Evolutionary conservation across 2,888 invertebrate species (phyloP), one percentile per base, ranked within the genome.

Genomic region (Hermaeophaga mercurialis): DNA sequence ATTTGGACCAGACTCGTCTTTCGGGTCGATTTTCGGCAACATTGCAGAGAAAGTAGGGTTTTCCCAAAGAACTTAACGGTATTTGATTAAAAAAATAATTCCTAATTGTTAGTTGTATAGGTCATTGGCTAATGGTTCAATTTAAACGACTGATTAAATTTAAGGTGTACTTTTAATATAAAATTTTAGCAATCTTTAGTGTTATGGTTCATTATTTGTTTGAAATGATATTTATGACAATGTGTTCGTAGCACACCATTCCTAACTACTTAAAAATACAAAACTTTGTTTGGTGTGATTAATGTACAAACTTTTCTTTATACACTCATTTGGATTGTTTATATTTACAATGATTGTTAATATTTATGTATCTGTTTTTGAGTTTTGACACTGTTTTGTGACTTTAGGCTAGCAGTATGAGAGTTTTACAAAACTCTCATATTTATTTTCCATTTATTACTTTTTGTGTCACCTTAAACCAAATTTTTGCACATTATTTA

Each of bases 21-120:
- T 85, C 14, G 79, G 82, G 18, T 78, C 80, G 54, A 66, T 85
- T 15, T 70, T 84, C 31, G 82, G 82, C 49, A 83, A 81, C 60
- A 79, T 84, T 64, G 83, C 82, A 9, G 84, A 83, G 65, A 84
- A 81, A 77, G 82, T 84, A 54, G 84, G 83, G 15, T 59, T 70
- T 19, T 61, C 54, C 45, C 53, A 44, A 44, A 58, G 54, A 54
- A 34, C 22, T 38, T 54, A 54, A 54, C 46, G 18, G 17, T 31
- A 55, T 33, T 43, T 31, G 26, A 49, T 44, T 22, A 34, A 36
- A 26, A 49, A 45, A 26, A 26, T 11, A 26, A 49, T 56, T 56
- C 47, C 54, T 41, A 17, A 49, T 44, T 33, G 19, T 28, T 28
- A 28, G 26, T 22, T 6, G 18, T 18, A 28, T 46, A 47, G 11